A percentile compares a stretch with the other conserved stretches of the same genome.
Conservation (phyloP, 1,140 invertebrate genomes). For the Andricus grossulariae region DNA sequence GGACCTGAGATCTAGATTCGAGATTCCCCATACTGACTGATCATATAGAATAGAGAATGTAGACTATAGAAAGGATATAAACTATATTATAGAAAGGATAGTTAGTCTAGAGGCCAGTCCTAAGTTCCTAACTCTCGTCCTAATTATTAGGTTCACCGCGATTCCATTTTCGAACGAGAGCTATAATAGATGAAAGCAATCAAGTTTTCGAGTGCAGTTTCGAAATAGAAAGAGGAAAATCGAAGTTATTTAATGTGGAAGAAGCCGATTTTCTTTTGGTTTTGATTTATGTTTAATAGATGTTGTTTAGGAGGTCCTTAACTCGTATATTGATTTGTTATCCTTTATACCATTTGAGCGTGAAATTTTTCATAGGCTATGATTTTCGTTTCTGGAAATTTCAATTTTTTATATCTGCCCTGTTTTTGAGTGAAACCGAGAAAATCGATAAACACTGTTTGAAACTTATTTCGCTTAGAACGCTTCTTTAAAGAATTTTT, state of each 20-base stretch:
- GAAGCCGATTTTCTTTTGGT: neutral
- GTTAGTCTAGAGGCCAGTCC: neutral
- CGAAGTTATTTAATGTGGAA: neutral
- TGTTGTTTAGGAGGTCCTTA: neutral
- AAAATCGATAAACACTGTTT: too few species aligned
- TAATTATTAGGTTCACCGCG: conserved; percentile 66
- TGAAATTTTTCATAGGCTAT: too few species aligned
- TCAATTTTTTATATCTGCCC: too few species aligned
- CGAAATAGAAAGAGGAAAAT: neutral
- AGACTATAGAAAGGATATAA: neutral
- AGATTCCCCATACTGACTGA: conserved; percentile 31
- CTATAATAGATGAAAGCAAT: conserved; percentile 70
- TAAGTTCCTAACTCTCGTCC: conserved; percentile 33
- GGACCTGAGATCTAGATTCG: conserved; percentile 31
- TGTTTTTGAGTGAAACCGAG: too few species aligned
- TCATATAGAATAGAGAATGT: conserved; percentile 42
- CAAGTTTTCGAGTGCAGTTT: conserved; percentile 54
- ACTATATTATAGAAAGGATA: neutral
- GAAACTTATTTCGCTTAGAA: too few species aligned
- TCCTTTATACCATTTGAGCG: too few species aligned
- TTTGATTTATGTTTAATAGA: conserved; percentile 13
- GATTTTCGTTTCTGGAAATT: too few species aligned
- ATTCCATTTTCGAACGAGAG: conserved; percentile 60
- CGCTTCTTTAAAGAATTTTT: too few species aligned
- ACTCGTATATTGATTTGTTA: too few species aligned